Evolutionary conservation across 2,113 vertebrate genomes (phyloP).

Genomic region (Anas platyrhynchos): DNA sequence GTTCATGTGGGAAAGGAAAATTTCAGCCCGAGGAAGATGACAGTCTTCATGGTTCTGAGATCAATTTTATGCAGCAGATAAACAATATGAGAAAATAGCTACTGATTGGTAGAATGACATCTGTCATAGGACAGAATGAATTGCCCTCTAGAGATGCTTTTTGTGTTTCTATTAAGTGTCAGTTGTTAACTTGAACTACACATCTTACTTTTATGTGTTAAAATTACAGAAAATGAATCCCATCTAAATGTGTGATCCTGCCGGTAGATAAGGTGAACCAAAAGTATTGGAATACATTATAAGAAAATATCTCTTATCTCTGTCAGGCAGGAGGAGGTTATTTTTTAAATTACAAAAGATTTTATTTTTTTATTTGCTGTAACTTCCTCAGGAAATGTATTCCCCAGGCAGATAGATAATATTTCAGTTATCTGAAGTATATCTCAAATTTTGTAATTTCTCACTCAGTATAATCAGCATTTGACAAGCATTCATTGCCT

Average conservation of each 20-base stretch:
- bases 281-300: not conserved
- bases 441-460: not conserved
- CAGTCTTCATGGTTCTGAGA: not conserved
- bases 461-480: not conserved
- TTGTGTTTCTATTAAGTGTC: not conserved
- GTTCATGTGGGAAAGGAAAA: not conserved
- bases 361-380: not conserved
- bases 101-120: not conserved
- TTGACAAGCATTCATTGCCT: not conserved
- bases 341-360: not conserved
- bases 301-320: not conserved
- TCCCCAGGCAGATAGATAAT: not conserved
- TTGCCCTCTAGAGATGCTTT: not conserved
- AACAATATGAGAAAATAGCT: not conserved
- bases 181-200: not conserved
- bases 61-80: not conserved
- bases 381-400: not conserved
- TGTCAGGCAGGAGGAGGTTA: not conserved
- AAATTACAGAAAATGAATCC: not conserved
- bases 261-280: not conserved
- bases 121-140: not conserved
- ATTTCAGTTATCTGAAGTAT: not conserved
- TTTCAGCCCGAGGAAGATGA: not conserved
- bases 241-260: not conserved
- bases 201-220: not conserved